A percentile compares a stretch with the other conserved stretches of the same genome.
These are phyloP conservation scores for Mormyrops attenuatus DNA, from an alignment of 2,797 vertebrate species.

Conservation along the genomic window DNA sequence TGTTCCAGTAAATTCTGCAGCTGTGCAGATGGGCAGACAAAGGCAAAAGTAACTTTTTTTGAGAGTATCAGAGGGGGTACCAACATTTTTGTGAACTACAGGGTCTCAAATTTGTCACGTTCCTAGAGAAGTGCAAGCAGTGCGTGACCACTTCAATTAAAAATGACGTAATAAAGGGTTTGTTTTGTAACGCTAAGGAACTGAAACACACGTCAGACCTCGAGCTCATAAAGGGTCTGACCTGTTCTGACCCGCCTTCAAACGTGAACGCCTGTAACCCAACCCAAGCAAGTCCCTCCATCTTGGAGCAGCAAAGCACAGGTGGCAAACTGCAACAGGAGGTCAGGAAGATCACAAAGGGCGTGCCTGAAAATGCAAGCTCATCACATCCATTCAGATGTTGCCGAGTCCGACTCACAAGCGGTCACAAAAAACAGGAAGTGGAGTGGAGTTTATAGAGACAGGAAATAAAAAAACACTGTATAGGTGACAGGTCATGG, in stretches of 20 bases:
- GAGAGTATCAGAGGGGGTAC: not conserved
- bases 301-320: not conserved
- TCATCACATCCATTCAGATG: not conserved
- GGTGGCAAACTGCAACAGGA: not conserved
- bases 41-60: not conserved
- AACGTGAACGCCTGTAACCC: constrained; percentile 20
- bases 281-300: not conserved
- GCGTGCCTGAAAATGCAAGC: too few species aligned
- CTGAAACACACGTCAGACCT: not conserved
- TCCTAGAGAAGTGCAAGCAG: not conserved
- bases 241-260: constrained; percentile 20
- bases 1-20: not conserved
- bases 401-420: not conserved
- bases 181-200: not conserved
- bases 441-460: not conserved
- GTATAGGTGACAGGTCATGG: not conserved
- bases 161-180: not conserved
- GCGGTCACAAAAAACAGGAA: not conserved
- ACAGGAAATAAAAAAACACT: not conserved
- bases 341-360: not conserved
- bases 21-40: not conserved
- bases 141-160: not conserved
- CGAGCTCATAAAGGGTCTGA: not conserved
- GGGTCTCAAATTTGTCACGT: not conserved
- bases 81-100: not conserved